Base-by-base conservation (phyloP, 2,888 invertebrate species). In the Cryptophagus acutangulus region DNA sequence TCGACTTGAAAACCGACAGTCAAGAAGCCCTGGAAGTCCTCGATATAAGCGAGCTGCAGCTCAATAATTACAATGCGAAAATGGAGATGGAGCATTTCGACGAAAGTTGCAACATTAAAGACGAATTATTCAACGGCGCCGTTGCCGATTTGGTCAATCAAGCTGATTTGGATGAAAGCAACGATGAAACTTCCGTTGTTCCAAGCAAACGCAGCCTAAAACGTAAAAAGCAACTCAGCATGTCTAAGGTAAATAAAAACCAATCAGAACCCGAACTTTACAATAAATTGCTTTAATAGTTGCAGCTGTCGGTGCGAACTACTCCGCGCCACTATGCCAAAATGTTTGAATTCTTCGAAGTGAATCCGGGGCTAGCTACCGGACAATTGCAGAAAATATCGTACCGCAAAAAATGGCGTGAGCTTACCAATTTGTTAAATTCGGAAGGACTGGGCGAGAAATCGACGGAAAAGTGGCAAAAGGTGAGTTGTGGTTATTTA, bases 381-480 rank as follows among this genome's bases (percentile, higher is more conserved):
- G 41, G 41, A 16, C 41, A 41, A 33, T 26, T 41, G 18, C 37
- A 36, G 4, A 41, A 41, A 34, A 38, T 38, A 16, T 36, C 33
- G 14, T 41, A 41, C 16, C 31, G 41, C 28, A 41, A 42, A 25
- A 38, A 38, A 16, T 42, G 42, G 38, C 24, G 38, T n/a, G 42
- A 42, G 14, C 18, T 42, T 34, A 42, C 42, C 17, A 38, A 38
- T 20, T 26, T 38, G 12, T 26, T 42, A 8, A 42, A 42, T 16
- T 17, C 28, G 6, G 38, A 38, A 14, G 42, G 42, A 4, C 34
- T 42, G 28, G 42, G 42, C 14, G 42, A 38, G 29, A 42, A 42
- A 33, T 38, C 42, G 12, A 42, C 42, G 4, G 38, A 38, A 35
- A 38, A 42, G 31, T 42, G 42, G 42, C 42, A 42, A 35, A 38